Conservation (phyloP, 2,888 invertebrate genomes). For the Chelonus formosanus region DNA sequence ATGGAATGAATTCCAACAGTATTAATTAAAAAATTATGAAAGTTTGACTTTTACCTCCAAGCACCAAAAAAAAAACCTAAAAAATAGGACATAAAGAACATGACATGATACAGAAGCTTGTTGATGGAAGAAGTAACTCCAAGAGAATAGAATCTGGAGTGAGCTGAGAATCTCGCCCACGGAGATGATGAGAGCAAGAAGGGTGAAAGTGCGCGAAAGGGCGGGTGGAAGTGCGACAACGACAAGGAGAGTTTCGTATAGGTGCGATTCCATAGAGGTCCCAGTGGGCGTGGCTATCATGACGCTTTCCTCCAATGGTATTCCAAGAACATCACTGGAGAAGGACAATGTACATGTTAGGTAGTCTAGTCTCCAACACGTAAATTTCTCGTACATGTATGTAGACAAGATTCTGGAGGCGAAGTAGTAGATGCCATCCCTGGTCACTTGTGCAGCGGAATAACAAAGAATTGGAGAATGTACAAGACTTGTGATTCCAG, state of each 20-base stretch:
- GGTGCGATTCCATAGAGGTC: slow-evolving; percentile 41
- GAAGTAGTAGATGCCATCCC: slow-evolving; percentile 15
- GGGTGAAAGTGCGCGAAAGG: slow-evolving; percentile 37
- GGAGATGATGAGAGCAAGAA: slow-evolving; percentile 31
- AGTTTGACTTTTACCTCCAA: too few relatives aligned
- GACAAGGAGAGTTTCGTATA: slow-evolving; percentile 40
- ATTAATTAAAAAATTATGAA: too few relatives aligned
- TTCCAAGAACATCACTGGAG: slow-evolving; percentile 57
- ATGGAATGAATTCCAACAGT: too few relatives aligned
- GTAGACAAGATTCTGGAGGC: slow-evolving; percentile 23
- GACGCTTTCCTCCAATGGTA: slow-evolving; percentile 62
- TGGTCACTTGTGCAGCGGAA: slow-evolving; percentile 27
- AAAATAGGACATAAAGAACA: background rate
- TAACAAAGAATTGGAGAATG: slow-evolving; percentile 35
- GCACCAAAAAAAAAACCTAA: background rate
- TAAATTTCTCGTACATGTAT: background rate
- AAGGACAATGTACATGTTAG: slow-evolving; percentile 60
- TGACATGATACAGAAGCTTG: too few relatives aligned
- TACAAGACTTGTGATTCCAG: background rate
- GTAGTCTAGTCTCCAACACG: slow-evolving; percentile 21
- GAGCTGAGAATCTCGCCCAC: too few relatives aligned
- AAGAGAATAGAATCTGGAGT: too few relatives aligned
- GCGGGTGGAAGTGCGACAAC: slow-evolving; percentile 38
- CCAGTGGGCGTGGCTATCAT: slow-evolving; percentile 57
- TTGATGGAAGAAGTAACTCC: too few relatives aligned